These are phyloP conservation scores for Diglossa cyanea DNA, from an alignment of 2,797 vertebrate species.

Conservation along the genomic window DNA sequence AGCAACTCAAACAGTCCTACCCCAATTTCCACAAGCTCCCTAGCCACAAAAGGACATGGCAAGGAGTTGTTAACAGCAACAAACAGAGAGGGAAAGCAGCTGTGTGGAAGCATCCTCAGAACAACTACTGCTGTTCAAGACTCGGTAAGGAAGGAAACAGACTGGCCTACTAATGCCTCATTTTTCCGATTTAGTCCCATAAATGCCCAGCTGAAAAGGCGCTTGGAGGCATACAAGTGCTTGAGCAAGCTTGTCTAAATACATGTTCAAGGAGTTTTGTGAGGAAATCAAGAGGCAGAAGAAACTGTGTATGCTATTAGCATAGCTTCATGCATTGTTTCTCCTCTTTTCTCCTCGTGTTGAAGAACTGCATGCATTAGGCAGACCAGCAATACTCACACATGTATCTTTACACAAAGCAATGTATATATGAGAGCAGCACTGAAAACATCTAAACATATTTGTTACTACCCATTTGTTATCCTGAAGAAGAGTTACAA, in stretches of 20 bases:
- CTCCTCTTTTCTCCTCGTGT: not conserved
- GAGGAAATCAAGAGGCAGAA: not conserved
- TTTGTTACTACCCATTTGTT: not conserved
- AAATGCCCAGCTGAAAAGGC: not conserved
- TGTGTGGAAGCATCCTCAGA: not conserved
- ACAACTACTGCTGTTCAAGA: not conserved
- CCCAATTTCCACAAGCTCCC: not conserved
- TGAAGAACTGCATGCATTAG: not conserved
- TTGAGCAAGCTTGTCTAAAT: not conserved
- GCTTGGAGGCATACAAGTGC: not conserved
- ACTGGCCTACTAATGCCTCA: not conserved
- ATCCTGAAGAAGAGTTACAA: not conserved
- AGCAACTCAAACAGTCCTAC: not conserved
- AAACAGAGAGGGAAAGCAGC: not conserved
- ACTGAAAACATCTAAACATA: not conserved
- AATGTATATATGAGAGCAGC: not conserved
- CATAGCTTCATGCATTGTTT: not conserved
- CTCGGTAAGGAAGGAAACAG: not conserved
- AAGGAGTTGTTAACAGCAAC: not conserved
- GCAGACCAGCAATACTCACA: not conserved
- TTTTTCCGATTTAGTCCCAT: not conserved
- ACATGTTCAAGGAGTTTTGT: not conserved
- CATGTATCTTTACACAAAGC: fast-evolving
- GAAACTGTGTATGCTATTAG: not conserved
- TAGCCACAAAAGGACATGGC: not conserved